Evolutionary conservation across 2,113 vertebrate species (phyloP).

Genomic region (Miniopterus natalensis): DNA sequence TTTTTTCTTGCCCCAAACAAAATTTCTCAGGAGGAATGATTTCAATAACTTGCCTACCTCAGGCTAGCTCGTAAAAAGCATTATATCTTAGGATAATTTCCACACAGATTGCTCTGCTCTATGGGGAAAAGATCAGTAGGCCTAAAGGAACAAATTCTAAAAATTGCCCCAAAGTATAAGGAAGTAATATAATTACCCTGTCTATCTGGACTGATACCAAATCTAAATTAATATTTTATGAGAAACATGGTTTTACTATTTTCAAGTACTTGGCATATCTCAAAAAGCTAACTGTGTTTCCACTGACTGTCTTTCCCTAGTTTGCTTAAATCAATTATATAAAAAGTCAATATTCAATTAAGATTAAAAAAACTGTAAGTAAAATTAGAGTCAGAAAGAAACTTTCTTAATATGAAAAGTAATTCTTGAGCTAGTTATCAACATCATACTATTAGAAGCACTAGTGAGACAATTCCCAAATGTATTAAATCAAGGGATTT

Average conservation of each 20-base stretch:
- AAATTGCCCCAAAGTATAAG: background rate
- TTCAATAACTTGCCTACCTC: background rate
- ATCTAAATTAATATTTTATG: slow-evolving; percentile 37
- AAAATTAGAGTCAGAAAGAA: slow-evolving; percentile 46
- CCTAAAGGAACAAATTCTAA: slow-evolving; percentile 5
- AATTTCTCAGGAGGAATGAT: slow-evolving; percentile 28
- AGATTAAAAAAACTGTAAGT: background rate
- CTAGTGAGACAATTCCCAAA: background rate
- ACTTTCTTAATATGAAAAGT: slow-evolving; percentile 17
- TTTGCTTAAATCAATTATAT: slow-evolving; percentile 23
- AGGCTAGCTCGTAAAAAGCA: background rate
- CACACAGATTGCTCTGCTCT: background rate
- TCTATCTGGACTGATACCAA: background rate
- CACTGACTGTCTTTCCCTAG: background rate
- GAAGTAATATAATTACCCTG: slow-evolving; percentile 40
- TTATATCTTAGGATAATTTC: slow-evolving; percentile 14
- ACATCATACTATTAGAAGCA: background rate
- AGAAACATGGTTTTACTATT: slow-evolving; percentile 29
- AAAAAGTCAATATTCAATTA: background rate
- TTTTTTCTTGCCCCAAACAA: background rate
- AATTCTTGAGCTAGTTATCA: background rate
- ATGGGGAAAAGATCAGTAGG: background rate
- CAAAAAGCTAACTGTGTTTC: slow-evolving; percentile 28
- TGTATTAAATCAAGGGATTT: background rate
- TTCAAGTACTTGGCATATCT: slow-evolving; percentile 10